Evolutionary conservation across 2,797 vertebrate genomes (phyloP).

Genomic region (Scolopax rusticola): DNA sequence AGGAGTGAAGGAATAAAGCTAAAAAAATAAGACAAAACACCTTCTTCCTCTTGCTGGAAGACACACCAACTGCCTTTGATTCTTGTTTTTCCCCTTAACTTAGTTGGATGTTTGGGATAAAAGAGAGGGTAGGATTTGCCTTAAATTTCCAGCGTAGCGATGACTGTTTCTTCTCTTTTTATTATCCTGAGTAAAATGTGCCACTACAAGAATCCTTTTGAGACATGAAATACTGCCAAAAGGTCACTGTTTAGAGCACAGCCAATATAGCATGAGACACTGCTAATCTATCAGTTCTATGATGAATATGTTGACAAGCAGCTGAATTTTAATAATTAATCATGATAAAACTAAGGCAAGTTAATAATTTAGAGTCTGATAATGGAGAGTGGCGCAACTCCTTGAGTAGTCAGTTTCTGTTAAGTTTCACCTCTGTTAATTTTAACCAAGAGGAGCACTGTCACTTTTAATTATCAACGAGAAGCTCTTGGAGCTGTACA

Average conservation of each 20-base stretch:
- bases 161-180: constrained; percentile 41
- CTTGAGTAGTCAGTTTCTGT: constrained; percentile 51
- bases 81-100: not conserved
- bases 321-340: constrained; percentile 80
- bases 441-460: constrained; percentile 62
- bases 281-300: constrained; percentile 56
- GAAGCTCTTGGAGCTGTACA: not conserved
- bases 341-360: constrained; percentile 70
- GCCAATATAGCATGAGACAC: constrained; percentile 45
- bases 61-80: not conserved
- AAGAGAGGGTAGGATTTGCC: not conserved
- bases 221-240: constrained; percentile 62
- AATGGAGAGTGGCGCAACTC: constrained; percentile 57
- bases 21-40: not conserved
- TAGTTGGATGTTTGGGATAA: not conserved
- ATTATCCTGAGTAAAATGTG: constrained; percentile 22
- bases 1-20: not conserved
- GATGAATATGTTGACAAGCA: constrained; percentile 71
- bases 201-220: constrained; percentile 37
- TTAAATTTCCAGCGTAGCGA: not conserved
- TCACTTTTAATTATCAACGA: constrained; percentile 40
- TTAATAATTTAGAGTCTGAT: constrained; percentile 70
- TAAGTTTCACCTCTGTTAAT: constrained; percentile 64
- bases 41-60: not conserved
- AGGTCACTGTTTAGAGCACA: constrained; percentile 59